A percentile compares a stretch with the other conserved stretches of the same genome.
phyloP scores from a whole-genome alignment of 1,140 invertebrate species.

The Neodiprion lecontei region DNA sequence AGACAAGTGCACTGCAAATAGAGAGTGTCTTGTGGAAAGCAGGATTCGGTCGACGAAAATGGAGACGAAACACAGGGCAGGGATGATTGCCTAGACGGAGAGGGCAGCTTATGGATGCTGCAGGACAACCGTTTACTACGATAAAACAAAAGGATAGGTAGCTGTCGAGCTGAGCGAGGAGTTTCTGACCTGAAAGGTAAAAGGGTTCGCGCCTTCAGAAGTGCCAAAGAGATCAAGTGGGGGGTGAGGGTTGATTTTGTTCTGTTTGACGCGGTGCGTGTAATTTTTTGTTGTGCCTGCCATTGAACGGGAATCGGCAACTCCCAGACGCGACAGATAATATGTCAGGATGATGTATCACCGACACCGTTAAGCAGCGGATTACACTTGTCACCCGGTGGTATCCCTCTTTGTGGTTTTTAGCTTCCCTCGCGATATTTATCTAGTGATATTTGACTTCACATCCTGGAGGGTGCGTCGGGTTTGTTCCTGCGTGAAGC shows the following conservation, averaged over 20 bases:
- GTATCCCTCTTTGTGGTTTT: constrained; percentile 17
- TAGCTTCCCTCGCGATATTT: neutral
- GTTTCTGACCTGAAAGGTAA: too few species aligned
- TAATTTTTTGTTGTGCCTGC: neutral
- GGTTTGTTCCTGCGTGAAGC: constrained; percentile 23
- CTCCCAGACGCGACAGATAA: neutral
- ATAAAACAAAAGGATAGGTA: neutral
- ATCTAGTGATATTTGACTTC: constrained; percentile 30
- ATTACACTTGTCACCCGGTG: neutral
- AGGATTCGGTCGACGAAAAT: neutral
- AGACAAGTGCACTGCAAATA: constrained; percentile 5
- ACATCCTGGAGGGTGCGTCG: constrained; percentile 12
- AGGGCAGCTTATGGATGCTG: neutral
- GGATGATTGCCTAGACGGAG: neutral
- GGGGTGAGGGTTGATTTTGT: too few species aligned
- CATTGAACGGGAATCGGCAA: neutral
- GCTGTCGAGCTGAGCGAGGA: too few species aligned
- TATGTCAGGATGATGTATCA: neutral
- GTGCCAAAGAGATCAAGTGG: neutral
- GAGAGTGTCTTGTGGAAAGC: neutral
- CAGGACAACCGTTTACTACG: too few species aligned
- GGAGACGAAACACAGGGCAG: neutral
- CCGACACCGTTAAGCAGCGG: neutral
- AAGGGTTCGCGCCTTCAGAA: too few species aligned
- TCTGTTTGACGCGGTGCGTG: neutral